phyloP scores from a whole-genome alignment of 1,140 invertebrate genomes.

The Leptinotarsa texana region DNA sequence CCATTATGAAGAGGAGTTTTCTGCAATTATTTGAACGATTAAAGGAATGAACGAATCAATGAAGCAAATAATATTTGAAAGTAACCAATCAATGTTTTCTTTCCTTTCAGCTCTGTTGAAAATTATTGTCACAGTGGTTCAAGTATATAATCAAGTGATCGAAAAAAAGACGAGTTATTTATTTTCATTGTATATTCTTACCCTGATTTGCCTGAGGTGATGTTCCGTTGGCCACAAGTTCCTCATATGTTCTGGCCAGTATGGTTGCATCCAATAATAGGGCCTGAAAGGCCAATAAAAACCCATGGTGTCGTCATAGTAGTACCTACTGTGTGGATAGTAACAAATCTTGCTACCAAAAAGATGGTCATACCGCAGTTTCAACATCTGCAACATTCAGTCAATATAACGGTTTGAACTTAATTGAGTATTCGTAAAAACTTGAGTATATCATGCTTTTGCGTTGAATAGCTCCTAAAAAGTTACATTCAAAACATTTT shows the following conservation, averaged over 20 bases:
- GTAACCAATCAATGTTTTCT: not conserved
- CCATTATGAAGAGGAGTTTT: too few species aligned
- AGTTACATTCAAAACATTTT: too few species aligned
- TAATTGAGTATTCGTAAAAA: too few species aligned
- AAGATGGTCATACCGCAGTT: conserved; percentile 33
- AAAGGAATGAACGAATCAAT: too few species aligned
- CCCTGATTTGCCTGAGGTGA: conserved; percentile 40
- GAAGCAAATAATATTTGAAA: too few species aligned
- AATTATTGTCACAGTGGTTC: not conserved
- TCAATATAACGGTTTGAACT: too few species aligned
- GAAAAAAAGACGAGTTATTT: not conserved
- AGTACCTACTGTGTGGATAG: conserved; percentile 31
- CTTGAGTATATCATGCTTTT: too few species aligned
- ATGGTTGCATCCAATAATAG: conserved; percentile 20
- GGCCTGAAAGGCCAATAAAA: conserved; percentile 36
- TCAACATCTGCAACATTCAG: conserved; percentile 27
- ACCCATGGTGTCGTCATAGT: conserved; percentile 31
- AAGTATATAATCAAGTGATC: not conserved
- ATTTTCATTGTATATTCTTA: conserved; percentile 23
- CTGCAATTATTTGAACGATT: too few species aligned
- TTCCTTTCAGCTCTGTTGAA: not conserved
- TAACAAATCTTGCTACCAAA: conserved; percentile 37
- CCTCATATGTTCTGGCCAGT: conserved; percentile 33
- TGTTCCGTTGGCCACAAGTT: conserved; percentile 42
- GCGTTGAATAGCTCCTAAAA: too few species aligned